Evolutionary conservation across 1,140 invertebrate species (phyloP).

Genomic region (Diprion similis): DNA sequence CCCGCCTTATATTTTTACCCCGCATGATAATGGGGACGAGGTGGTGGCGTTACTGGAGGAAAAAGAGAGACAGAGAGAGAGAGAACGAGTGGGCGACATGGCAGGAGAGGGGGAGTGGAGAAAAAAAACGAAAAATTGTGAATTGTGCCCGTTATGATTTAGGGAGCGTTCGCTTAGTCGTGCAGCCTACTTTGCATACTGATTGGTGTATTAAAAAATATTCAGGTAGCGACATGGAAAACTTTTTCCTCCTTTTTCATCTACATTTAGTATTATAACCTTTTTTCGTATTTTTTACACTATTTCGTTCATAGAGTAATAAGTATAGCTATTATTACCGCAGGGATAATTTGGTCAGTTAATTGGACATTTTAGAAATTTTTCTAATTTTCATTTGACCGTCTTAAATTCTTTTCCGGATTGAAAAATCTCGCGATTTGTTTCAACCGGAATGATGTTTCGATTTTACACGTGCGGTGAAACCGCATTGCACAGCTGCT

Average conservation of each 20-base stretch:
- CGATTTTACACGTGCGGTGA: too few species aligned
- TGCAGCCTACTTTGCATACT: slow-evolving; percentile 41
- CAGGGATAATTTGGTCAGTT: too few species aligned
- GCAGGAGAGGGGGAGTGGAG: slow-evolving; percentile 17
- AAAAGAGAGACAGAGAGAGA: slow-evolving; percentile 33
- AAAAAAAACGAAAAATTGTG: slow-evolving; percentile 14
- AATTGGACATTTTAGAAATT: too few species aligned
- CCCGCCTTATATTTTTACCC: slow-evolving; percentile 46
- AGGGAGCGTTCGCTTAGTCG: slow-evolving; percentile 25
- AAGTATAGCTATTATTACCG: too few species aligned
- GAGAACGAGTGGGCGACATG: slow-evolving; percentile 15
- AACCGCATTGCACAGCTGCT: too few species aligned
- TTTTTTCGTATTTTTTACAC: too few species aligned
- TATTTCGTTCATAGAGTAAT: too few species aligned
- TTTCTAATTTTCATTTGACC: too few species aligned
- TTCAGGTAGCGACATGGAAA: not conserved
- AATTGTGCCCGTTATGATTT: slow-evolving; percentile 36
- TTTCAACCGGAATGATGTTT: too few species aligned
- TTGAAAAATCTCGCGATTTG: too few species aligned
- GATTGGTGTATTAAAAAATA: slow-evolving; percentile 36
- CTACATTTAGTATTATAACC: too few species aligned
- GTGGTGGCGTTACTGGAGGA: slow-evolving; percentile 20
- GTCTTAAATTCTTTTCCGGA: too few species aligned
- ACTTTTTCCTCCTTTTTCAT: not conserved
- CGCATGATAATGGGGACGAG: slow-evolving; percentile 50